phyloP scores from a whole-genome alignment of 1,140 invertebrate genomes.

The Bicyclus anynana region DNA sequence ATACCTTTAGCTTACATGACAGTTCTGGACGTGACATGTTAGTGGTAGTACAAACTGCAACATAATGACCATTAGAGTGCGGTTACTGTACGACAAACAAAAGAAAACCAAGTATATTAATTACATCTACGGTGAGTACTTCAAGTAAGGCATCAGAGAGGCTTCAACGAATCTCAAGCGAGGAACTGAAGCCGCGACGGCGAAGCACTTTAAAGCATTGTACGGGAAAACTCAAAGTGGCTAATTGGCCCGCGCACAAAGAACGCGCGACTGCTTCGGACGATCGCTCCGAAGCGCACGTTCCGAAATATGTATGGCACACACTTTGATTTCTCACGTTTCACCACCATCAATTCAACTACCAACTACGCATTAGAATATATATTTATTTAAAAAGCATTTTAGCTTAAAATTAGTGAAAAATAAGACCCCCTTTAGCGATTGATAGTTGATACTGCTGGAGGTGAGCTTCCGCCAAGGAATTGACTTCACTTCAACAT shows the following conservation, averaged over 20 bases:
- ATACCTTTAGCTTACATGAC: conserved; percentile 78
- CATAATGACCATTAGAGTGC: conserved; percentile 77
- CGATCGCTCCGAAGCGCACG: conserved; percentile 5
- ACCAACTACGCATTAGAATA: conserved; percentile 64
- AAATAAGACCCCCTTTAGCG: conserved; percentile 60
- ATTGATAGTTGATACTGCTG: conserved; percentile 70
- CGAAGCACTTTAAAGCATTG: conserved; percentile 67
- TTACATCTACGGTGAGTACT: conserved; percentile 73
- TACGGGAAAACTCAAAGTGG: conserved; percentile 60
- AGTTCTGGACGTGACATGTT: conserved; percentile 77
- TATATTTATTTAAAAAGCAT: conserved; percentile 45
- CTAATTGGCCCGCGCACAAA: conserved; percentile 32
- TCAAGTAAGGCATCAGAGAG: conserved; percentile 67
- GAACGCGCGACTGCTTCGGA: conserved; percentile 16
- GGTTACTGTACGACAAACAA: conserved; percentile 76
- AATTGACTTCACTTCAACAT: conserved; percentile 57
- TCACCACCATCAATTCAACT: conserved; percentile 70
- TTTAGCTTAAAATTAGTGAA: conserved; percentile 45
- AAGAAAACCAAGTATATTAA: conserved; percentile 72
- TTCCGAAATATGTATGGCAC: conserved; percentile 5
- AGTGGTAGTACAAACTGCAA: conserved; percentile 77
- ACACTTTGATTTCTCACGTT: conserved; percentile 56
- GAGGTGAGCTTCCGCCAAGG: conserved; percentile 45
- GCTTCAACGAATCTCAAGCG: conserved; percentile 68
- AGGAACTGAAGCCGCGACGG: conserved; percentile 68